Evolutionary conservation across 1,140 invertebrate genomes (phyloP), one percentile per base, ranked within the genome.

Genomic region (Oncopodura yosiiana): DNA sequence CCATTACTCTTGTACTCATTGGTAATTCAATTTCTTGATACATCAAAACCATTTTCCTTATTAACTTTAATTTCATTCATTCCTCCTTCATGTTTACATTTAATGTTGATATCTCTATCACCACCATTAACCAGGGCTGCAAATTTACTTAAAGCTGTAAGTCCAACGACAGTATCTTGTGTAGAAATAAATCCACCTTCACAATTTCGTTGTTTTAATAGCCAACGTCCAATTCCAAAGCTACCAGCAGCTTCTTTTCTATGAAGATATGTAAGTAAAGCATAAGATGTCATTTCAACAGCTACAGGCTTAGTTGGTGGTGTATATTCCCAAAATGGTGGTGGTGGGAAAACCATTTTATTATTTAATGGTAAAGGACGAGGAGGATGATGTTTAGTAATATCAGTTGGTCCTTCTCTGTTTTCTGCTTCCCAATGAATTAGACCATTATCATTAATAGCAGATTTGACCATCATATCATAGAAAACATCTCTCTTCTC

Each of bases 201-300:
- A 0, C 77, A 69, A 69, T 90, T 93, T 52, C 86, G 74, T 64
- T 91, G 85, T 52, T 78, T 75, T 21, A 91, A 77, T 1, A 97
- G 72, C 84, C 88, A 94, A 42, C 81, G 81, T 55, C 89, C 79
- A 18, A 93, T 78, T 0, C 88, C 82, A 14, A 89, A 67, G 0
- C 81, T 79, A 61, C 86, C 81, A 26, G 77, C 70, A 3, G 79
- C 66, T 1, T 84, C 72, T 53, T 79, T 79, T 56, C 78, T 73
- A 38, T 75, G 74, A 1, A 86, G 63, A 65, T 87, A 78, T 3
- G 16, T 78, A 1, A 84, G 69, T 6, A 87, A 69, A 0, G 79
- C 86, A 71, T 94, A 95, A 0, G 88, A 78, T 0, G 89, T 87
- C 71, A 90, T 89, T 68, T 89, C 84, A 14, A 93, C 80, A 61